These are phyloP conservation scores for Eptesicus fuscus DNA, from an alignment of 2,113 vertebrate genomes.

Conservation along the genomic window DNA sequence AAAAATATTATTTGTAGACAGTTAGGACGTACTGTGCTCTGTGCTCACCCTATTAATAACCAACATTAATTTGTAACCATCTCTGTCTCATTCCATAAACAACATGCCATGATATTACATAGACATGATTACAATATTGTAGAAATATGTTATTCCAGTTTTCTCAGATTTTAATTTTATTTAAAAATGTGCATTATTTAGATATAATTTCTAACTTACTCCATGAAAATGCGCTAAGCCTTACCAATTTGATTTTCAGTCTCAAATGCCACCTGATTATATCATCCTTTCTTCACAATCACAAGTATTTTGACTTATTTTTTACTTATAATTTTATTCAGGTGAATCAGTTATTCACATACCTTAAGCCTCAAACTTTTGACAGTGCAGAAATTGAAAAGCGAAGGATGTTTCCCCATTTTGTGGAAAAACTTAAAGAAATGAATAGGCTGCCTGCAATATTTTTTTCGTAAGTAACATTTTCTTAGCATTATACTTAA, in stretches of 20 bases:
- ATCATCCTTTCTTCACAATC: not conserved
- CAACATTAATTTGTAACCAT: not conserved
- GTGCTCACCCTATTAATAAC: not conserved
- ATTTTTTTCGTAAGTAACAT: conserved; percentile 55
- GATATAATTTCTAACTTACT: not conserved
- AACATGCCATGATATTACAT: not conserved
- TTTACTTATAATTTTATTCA: conserved; percentile 19
- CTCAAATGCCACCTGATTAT: not conserved
- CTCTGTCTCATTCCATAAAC: not conserved
- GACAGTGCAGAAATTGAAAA: not conserved
- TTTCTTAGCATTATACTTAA: not conserved
- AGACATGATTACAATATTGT: not conserved
- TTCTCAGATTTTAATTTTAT: not conserved
- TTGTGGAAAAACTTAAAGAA: conserved; percentile 59
- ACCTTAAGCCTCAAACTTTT: conserved; percentile 34
- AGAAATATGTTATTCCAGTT: not conserved
- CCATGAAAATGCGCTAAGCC: not conserved
- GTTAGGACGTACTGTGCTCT: not conserved
- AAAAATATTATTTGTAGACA: not conserved
- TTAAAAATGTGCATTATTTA: not conserved
- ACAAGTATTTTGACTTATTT: not conserved
- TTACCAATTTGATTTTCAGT: not conserved
- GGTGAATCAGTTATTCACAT: not conserved
- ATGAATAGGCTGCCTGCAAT: conserved; percentile 43
- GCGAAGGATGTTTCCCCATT: not conserved